Conservation (phyloP, 2,888 invertebrate species). For the Drosophila kambysellisi region DNA sequence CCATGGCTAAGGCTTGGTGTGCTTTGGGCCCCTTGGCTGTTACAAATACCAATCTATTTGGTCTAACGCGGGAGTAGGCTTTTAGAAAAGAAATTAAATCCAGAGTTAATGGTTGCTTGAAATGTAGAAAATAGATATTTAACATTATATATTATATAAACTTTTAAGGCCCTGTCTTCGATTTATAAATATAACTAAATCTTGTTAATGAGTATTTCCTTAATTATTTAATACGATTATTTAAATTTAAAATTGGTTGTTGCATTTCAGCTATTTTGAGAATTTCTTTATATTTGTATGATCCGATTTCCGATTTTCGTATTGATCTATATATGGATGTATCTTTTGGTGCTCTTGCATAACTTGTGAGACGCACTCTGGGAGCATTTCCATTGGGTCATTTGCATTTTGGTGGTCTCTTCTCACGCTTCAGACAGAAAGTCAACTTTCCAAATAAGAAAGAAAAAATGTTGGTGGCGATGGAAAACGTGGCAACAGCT, state of each 20-base stretch:
- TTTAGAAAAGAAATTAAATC: not conserved
- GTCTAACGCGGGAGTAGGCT: not conserved
- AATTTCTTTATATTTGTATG: not conserved
- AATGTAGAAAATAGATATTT: not conserved
- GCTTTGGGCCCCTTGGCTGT: not conserved
- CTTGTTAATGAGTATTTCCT: not conserved
- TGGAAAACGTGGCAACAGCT: constrained; percentile 19
- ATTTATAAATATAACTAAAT: not conserved
- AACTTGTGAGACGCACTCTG: not conserved
- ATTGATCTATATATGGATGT: not conserved
- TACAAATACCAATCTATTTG: not conserved
- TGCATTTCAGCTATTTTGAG: not conserved
- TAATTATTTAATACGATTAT: too few relatives aligned
- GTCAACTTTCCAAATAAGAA: constrained; percentile 50
- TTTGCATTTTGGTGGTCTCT: constrained; percentile 42
- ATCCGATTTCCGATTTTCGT: not conserved
- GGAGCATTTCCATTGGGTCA: constrained; percentile 29
- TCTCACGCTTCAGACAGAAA: constrained; percentile 50
- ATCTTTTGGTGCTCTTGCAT: not conserved
- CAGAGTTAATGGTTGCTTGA: not conserved
- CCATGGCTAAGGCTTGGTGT: not conserved
- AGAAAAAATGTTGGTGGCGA: constrained; percentile 2
- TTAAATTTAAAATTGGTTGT: too few relatives aligned
- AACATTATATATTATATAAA: not conserved
- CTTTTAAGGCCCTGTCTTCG: too few relatives aligned